Base-by-base conservation (phyloP, 2,797 vertebrate genomes). In the Mus spretus region DNA sequence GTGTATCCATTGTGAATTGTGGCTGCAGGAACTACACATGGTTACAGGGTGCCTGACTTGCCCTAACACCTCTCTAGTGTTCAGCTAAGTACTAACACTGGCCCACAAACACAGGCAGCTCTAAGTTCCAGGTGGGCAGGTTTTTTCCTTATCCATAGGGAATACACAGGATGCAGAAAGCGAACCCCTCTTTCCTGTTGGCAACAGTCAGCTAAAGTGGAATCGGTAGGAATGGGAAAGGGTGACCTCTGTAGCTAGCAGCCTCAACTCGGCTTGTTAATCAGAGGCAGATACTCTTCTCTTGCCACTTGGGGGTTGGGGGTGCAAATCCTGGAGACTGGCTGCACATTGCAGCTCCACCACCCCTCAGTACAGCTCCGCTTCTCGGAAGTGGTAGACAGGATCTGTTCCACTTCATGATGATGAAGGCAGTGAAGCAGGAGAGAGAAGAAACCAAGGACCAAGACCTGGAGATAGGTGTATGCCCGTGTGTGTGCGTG, bases 1-100 rank as follows among this genome's bases (percentile, higher is more conserved):
- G 28, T 22, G 61, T 37, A 8, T 19, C 6, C 31, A 1, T 6
- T 75, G 40, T 26, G 44, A 44, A 50, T 24, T 34, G 24, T 0
- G 7, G 4, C 24, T 59, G 9, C 1, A 2, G 86, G 12, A 2
- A 37, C 37, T 24, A 4, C 0, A 31, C 0, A 0, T 50, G 61
- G n/a, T 13, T 4, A 31, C 0, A 2, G 26, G 9, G 8, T 7
- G 26, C 44, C 1, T 1, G 17, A 75, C 14, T 44, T 24, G 26
- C 47, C 61, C 72, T 3, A 24, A 34, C 37, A 44, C 67, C 10
- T 55, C 53, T 59, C 19, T 22, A n/a, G 37, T 10, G 65, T 24
- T 31, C 19, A 40, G 72, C 28, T 0, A 6, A 40, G 26, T 34
- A n/a, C 44, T 24, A 5, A 40, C 20, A 24, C 47, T 28, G 77